Evolutionary conservation across 2,113 vertebrate genomes (phyloP), one percentile per base, ranked within the genome.

Genomic region (Corythornis vintsioides): DNA sequence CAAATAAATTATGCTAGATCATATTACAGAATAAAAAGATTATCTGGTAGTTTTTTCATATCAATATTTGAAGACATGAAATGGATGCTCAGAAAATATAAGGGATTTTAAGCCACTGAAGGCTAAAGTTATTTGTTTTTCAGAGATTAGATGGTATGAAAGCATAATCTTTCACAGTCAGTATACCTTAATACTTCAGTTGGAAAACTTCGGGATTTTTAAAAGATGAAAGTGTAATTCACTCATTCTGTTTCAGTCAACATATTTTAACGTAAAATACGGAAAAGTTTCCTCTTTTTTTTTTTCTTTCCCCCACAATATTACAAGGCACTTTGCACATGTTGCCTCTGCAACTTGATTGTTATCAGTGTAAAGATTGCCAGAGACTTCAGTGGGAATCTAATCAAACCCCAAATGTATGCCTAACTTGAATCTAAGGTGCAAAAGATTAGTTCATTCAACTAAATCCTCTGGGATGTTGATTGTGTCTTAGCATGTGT

Each of bases 311-410:
- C 15, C 33, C 16, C 26, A 26, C 17, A 59, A 73, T 77, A 52
- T 66, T 75, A n/a, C 3, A 63, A 65, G 38, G 14, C 67, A 64
- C 43, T 7, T 88, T 47, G 18, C 26, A 24, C 16, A 80, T n/a
- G 6, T 5, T 70, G 92, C 38, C 12, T 70, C 64, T 84, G 25
- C 42, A 83, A 87, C 66, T 79, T 64, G 42, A 80, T 83, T 85
- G 94, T 92, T 96, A 91, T 87, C 93, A 94, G 94, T 92, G 78
- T 60, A 91, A 96, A 97, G 43, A 40, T 66, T 94, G 42, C 78
- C 59, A 83, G 57, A 71, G 45, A 72, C 25, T 76, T 89, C 55
- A 73, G 19, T 35, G 63, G 75, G 75, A 84, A 89, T 80, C 55
- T 79, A 87, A 83, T 85, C 60, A 92, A 92, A 78, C 29, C 67